Percentiles rank a stretch among this genome's conserved stretches.
These are phyloP conservation scores for Melanchra persicariae DNA, from an alignment of 2,888 invertebrate genomes.

Conservation along the genomic window DNA sequence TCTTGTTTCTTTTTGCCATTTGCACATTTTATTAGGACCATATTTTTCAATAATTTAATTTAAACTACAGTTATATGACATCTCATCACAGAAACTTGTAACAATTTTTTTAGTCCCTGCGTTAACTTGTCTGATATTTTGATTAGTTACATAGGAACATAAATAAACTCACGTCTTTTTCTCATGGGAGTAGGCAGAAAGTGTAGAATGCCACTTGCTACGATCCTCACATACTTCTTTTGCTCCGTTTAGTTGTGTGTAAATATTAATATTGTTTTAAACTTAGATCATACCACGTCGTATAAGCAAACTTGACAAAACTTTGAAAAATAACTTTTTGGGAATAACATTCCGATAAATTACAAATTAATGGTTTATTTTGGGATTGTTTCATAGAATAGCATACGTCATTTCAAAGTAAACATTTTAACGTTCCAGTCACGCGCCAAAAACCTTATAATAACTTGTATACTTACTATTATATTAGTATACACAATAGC, in stretches of 20 bases:
- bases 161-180: neutral
- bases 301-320: too few relatives aligned
- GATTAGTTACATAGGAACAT: neutral
- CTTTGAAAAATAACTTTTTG: neutral
- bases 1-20: conserved; percentile 26
- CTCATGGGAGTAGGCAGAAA: too few relatives aligned
- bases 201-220: neutral
- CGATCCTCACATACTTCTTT: neutral
- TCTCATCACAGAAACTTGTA: neutral
- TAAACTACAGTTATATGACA: neutral
- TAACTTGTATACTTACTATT: conserved; percentile 27
- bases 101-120: neutral
- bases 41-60: conserved; percentile 13
- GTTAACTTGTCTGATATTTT: neutral
- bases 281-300: too few relatives aligned
- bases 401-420: conserved; percentile 72
- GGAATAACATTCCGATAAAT: neutral
- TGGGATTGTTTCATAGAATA: conserved; percentile 76
- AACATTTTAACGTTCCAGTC: conserved; percentile 78
- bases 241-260: neutral
- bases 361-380: conserved; percentile 74
- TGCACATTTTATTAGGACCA: conserved; percentile 23
- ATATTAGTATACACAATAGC: conserved; percentile 14
- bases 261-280: neutral
- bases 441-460: conserved; percentile 67